A percentile compares a stretch with the other conserved stretches of the same genome.
Evolutionary conservation across 2,797 vertebrate genomes (phyloP).

Genomic region (Mormyrus proboscirostris): DNA sequence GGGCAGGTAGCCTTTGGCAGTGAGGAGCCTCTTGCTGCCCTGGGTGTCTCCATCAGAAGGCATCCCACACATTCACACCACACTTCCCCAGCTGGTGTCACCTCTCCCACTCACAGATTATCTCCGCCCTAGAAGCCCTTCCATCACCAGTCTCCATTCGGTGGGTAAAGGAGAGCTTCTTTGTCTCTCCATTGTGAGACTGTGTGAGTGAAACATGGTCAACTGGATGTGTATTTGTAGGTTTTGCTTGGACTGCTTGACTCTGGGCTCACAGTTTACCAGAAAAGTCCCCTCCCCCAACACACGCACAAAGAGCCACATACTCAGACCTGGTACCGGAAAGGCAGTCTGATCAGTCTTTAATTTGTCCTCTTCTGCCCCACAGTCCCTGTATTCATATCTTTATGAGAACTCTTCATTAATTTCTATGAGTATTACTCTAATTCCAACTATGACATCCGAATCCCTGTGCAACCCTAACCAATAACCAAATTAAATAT

Average conservation of each 20-base stretch:
- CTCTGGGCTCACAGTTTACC: not conserved
- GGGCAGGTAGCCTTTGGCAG: not conserved
- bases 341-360: not conserved
- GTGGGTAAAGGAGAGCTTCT: not conserved
- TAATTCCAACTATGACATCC: not conserved
- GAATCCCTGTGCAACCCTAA: not conserved
- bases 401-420: not conserved
- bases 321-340: not conserved
- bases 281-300: not conserved
- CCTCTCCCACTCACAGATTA: not conserved
- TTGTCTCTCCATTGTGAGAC: not conserved
- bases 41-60: not conserved
- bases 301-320: not conserved
- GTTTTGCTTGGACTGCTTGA: not conserved
- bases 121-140: not conserved
- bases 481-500: not conserved
- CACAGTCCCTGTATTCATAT: not conserved
- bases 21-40: not conserved
- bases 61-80: not conserved
- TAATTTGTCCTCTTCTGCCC: not conserved
- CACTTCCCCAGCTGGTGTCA: not conserved
- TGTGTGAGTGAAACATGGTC: not conserved
- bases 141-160: not conserved
- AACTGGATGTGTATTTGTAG: not conserved
- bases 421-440: not conserved